Conservation (phyloP, 2,797 vertebrate genomes). For the Podarcis lilfordi region DNA sequence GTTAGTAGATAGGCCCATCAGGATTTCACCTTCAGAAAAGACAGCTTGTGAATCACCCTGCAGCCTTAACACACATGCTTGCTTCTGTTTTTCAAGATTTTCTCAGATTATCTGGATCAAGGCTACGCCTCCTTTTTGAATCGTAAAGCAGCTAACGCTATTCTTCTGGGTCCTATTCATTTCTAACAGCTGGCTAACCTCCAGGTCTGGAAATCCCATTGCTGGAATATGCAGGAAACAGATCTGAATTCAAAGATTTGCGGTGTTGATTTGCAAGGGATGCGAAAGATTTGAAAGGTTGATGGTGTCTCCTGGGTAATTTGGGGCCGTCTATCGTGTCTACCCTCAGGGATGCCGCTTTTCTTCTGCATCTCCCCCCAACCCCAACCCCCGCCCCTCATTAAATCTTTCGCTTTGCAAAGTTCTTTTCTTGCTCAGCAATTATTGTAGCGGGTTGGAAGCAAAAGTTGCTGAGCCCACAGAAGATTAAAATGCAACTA, state of each 20-base stretch:
- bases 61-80: accelerated
- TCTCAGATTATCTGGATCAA: conserved; percentile 12
- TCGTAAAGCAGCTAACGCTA: conserved; percentile 45
- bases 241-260: conserved; percentile 13
- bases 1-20: conserved; percentile 10
- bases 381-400: conserved; percentile 10
- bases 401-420: conserved; percentile 34
- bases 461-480: conserved; percentile 44
- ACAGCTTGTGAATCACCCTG: neutral
- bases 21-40: neutral
- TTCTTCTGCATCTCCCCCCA: conserved; percentile 14
- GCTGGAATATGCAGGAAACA: conserved; percentile 1
- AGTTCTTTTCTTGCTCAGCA: conserved; percentile 37
- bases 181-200: conserved; percentile 33
- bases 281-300: conserved; percentile 16
- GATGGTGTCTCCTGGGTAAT: conserved; percentile 15
- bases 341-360: neutral
- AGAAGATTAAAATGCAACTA: conserved; percentile 53
- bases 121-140: conserved; percentile 42
- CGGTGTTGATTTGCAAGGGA: conserved; percentile 6
- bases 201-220: neutral
- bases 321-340: conserved; percentile 16
- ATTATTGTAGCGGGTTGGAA: conserved; percentile 52
- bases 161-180: conserved; percentile 38
- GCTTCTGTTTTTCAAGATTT: conserved; percentile 24